Conservation (phyloP, 2,113 vertebrate species). For the Desmodus rotundus region DNA sequence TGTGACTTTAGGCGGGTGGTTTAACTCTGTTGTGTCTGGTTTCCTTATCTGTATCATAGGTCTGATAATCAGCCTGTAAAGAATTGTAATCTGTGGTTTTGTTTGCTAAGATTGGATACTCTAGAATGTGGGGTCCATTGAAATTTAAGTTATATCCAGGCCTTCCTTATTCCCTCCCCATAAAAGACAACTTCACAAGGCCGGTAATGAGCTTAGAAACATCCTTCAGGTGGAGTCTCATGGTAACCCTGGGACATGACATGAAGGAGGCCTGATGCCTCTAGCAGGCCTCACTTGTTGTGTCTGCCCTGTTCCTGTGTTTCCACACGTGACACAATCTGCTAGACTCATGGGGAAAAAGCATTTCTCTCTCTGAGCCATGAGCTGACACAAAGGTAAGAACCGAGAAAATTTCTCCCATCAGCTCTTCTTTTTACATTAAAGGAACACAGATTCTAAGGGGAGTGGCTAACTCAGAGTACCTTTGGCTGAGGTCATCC, state of each 20-base stretch:
- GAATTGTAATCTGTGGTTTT: not conserved
- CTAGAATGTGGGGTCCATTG: not conserved
- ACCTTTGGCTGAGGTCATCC: not conserved
- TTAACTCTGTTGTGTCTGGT: not conserved
- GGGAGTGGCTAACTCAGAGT: not conserved
- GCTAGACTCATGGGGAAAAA: not conserved
- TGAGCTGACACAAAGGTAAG: not conserved
- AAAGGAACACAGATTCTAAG: not conserved
- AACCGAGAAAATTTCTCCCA: not conserved
- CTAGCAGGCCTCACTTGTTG: not conserved
- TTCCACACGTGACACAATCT: not conserved
- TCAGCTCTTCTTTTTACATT: not conserved
- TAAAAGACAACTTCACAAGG: not conserved
- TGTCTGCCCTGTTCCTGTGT: not conserved
- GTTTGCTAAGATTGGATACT: not conserved
- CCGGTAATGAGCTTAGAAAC: not conserved
- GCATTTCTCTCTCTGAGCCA: not conserved
- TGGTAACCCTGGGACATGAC: rapidly evolving
- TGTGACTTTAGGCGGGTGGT: not conserved
- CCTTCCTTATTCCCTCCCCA: not conserved
- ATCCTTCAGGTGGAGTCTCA: not conserved
- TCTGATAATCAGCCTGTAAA: not conserved
- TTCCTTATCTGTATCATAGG: not conserved
- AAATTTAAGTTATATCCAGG: not conserved
- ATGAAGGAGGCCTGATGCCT: not conserved